Base-by-base conservation (phyloP, 2,797 vertebrate genomes). In the Podarcis siculus region DNA sequence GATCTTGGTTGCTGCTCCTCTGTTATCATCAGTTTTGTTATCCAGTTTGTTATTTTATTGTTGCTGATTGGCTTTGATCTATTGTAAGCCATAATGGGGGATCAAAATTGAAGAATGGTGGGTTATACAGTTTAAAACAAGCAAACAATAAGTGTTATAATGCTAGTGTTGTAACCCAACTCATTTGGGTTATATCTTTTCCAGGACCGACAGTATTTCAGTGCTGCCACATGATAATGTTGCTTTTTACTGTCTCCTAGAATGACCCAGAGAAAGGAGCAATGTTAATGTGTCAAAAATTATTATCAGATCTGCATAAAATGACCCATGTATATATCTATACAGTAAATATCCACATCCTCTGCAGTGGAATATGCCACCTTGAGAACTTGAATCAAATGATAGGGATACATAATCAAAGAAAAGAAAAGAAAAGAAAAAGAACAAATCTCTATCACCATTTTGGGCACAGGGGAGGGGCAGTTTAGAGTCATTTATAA, bases 211-310 rank as follows among this genome's bases (percentile, higher is more conserved):
- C 23, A 61, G 3, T 49, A 8, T 32, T 75, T 55, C 64, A 32
- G 13, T 73, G 83, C 15, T 84, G 45, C 71, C 49, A 45, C 17
- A 72, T 1, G 21, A 10, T 39, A 76, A 35, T 35, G n/a, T 55
- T 55, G 17, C 3, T 49, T 58, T 67, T 79, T 79, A 76, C 82
- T 58, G 37, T 42, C 58, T 58, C 8, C 30, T 71, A 25, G 35
- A 64, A 64, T 7, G 37, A 61, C 25, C 13, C 35, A 78, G 73
- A 72, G 27, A 55, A 83, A n/a, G 71, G 64, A 49, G 66, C 76
- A 79, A 25, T 37, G 42, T 83, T 88, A 84, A 32, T 61, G 21
- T 79, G 76, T 39, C 55, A 84, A 35, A 72, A 79, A 78, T 71
- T 84, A 72, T 79, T 58, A 61, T 35, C 37, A 35, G 79, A 39